phyloP scores from a whole-genome alignment of 2,797 vertebrate species.

The Anableps anableps region DNA sequence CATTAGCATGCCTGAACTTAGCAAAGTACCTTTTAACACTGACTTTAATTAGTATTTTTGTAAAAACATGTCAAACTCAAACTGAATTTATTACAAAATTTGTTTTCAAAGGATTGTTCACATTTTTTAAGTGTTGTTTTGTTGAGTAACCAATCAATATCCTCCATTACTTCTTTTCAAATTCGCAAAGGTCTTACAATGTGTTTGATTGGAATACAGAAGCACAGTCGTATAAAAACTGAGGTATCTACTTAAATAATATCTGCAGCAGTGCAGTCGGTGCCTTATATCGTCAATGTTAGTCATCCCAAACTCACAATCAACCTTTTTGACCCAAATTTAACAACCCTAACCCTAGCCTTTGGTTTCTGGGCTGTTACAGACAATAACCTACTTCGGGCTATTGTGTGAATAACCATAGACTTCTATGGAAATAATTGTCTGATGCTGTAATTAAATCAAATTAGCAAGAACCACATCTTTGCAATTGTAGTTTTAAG shows the following conservation, averaged over 20 bases:
- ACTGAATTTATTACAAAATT: too few species aligned
- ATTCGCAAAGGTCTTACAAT: not conserved
- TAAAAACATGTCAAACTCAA: too few species aligned
- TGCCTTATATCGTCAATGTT: not conserved
- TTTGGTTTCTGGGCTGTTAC: not conserved
- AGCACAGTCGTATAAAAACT: not conserved
- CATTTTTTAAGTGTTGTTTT: not conserved
- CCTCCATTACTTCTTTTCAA: not conserved
- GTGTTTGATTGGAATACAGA: not conserved
- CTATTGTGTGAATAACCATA: not conserved
- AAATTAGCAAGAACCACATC: not conserved
- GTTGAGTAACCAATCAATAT: not conserved
- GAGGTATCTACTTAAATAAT: not conserved
- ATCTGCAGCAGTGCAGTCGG: too few species aligned
- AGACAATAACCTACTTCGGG: not conserved
- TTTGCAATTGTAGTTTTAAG: not conserved
- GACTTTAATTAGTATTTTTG: too few species aligned
- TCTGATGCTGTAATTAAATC: not conserved
- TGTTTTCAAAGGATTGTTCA: too few species aligned
- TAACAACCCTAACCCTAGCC: not conserved
- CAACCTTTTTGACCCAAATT: not conserved
- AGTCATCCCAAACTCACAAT: not conserved
- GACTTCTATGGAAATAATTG: not conserved
- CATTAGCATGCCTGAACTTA: not conserved
- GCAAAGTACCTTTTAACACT: not conserved